A percentile compares a stretch with the other conserved stretches of the same genome.
These are phyloP conservation scores for Carettochelys insculpta DNA, from an alignment of 2,113 vertebrate species.

Conservation along the genomic window DNA sequence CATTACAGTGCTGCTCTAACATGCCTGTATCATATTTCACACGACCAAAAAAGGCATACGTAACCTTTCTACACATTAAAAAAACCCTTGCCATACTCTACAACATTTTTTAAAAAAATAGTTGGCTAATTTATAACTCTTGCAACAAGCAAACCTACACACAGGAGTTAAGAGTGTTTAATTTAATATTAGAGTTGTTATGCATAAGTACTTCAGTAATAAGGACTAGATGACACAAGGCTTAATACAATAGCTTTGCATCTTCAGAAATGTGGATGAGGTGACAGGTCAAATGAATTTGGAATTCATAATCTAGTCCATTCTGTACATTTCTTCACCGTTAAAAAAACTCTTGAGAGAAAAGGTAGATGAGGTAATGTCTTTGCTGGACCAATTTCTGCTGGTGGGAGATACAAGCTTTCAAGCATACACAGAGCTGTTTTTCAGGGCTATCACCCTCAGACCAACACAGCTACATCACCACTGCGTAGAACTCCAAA, in stretches of 20 bases:
- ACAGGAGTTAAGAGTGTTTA: neutral
- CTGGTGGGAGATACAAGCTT: neutral
- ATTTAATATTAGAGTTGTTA: neutral
- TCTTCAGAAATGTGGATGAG: neutral
- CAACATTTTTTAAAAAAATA: neutral
- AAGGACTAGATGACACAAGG: neutral
- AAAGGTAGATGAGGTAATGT: neutral
- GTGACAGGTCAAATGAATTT: neutral
- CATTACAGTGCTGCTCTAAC: neutral
- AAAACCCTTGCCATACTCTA: neutral
- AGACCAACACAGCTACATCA: neutral
- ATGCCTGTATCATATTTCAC: constrained; percentile 3
- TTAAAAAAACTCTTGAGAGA: neutral
- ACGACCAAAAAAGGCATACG: neutral
- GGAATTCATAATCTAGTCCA: neutral
- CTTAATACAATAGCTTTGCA: neutral
- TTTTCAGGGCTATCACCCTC: neutral
- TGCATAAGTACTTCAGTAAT: neutral
- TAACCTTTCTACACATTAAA: too few species aligned
- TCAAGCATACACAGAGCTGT: neutral
- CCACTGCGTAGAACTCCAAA: neutral
- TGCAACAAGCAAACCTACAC: neutral
- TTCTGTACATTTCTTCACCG: neutral
- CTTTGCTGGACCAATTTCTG: neutral
- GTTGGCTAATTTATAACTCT: neutral